Evolutionary conservation across 1,140 invertebrate genomes (phyloP).

Genomic region (Neodiprion fabricii): DNA sequence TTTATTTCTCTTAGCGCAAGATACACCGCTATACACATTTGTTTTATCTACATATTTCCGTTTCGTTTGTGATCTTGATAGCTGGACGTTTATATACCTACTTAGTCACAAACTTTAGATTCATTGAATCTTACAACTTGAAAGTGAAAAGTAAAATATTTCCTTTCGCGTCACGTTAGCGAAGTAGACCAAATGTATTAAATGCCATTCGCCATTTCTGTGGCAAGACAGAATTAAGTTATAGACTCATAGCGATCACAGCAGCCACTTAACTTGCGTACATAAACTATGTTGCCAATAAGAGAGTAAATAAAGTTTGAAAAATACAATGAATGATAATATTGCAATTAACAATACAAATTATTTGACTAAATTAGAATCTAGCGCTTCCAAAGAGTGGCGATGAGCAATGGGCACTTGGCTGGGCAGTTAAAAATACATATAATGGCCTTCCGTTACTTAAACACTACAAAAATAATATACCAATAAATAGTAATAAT

Average conservation of each 20-base stretch:
- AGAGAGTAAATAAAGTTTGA: neutral
- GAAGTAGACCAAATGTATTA: too few species aligned
- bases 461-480: neutral
- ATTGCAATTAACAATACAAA: neutral
- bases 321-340: neutral
- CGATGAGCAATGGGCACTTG: slow-evolving; percentile 4
- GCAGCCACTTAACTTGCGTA: slow-evolving; percentile 7
- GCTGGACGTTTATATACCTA: too few species aligned
- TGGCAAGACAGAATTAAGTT: neutral
- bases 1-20: too few species aligned
- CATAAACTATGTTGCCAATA: neutral
- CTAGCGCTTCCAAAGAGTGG: slow-evolving; percentile 6
- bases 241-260: slow-evolving; percentile 5
- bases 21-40: too few species aligned
- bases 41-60: too few species aligned
- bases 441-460: slow-evolving; percentile 5
- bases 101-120: too few species aligned
- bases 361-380: neutral
- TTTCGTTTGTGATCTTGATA: too few species aligned
- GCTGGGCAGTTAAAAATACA: neutral
- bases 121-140: neutral
- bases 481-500: neutral
- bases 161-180: too few species aligned
- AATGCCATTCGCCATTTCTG: too few species aligned
- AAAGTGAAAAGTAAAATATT: neutral